Percentiles rank a stretch among this genome's conserved stretches.
These are phyloP conservation scores for Alouatta palliata DNA, from an alignment of 2,113 vertebrate species.

Conservation along the genomic window DNA sequence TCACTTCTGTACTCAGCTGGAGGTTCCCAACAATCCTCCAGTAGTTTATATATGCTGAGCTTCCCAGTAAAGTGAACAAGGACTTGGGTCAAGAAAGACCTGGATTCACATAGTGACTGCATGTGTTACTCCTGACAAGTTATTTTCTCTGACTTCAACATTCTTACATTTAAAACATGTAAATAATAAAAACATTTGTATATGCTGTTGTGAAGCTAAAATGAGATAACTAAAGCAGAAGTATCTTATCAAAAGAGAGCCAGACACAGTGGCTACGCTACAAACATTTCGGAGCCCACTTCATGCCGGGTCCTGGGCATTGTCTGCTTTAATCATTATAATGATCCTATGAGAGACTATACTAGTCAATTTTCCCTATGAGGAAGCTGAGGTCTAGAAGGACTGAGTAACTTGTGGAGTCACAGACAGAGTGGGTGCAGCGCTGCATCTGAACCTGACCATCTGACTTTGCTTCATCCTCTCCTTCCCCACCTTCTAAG, in stretches of 20 bases:
- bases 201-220: not conserved
- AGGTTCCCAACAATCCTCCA: not conserved
- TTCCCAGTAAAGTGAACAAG: not conserved
- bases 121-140: not conserved
- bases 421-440: not conserved
- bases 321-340: not conserved
- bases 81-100: not conserved
- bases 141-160: not conserved
- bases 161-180: not conserved
- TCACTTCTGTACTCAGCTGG: not conserved
- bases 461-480: not conserved
- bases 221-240: not conserved
- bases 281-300: not conserved
- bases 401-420: not conserved
- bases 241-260: not conserved
- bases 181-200: not conserved
- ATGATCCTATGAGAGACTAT: not conserved
- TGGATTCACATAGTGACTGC: not conserved
- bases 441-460: not conserved
- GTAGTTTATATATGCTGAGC: not conserved
- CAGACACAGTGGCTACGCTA: accelerated
- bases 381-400: not conserved
- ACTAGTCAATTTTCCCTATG: too few relatives aligned
- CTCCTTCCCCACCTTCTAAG: not conserved
- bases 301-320: not conserved